Conservation (phyloP, 30 jellyfish, hydroid and myxozoan genomes). For the Rhopilema esculentum region DNA sequence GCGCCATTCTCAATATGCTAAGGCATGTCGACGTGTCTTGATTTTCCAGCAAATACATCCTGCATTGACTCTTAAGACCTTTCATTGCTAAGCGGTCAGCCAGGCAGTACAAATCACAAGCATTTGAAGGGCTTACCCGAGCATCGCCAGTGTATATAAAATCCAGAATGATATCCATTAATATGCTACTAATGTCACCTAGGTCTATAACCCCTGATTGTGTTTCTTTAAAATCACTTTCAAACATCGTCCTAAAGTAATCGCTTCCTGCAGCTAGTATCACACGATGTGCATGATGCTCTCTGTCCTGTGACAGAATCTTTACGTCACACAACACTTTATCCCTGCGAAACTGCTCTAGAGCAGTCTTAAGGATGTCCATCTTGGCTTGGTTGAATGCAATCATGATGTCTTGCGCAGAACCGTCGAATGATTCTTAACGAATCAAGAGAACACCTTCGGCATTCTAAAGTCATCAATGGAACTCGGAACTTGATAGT, state of each 20-base stretch:
- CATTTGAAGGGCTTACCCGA: constrained; percentile 48
- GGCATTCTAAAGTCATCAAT: background rate
- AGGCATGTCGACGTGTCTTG: constrained; percentile 63
- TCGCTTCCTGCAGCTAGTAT: constrained; percentile 70
- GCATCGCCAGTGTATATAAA: constrained; percentile 66
- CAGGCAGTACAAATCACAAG: constrained; percentile 64
- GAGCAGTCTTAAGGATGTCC: constrained; percentile 43
- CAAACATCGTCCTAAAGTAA: constrained; percentile 64
- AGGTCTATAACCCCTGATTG: constrained; percentile 62
- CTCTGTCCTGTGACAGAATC: constrained; percentile 40
- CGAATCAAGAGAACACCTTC: background rate
- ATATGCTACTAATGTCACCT: constrained; percentile 54
- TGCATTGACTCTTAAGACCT: constrained; percentile 47
- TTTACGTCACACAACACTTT: constrained; percentile 62
- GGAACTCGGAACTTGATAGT: background rate
- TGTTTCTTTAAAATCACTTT: constrained; percentile 54
- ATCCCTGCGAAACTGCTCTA: constrained; percentile 49
- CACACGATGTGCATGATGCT: constrained; percentile 71
- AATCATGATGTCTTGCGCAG: background rate
- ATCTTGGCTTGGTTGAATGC: constrained; percentile 1
- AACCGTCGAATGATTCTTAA: background rate
- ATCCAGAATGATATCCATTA: constrained; percentile 46
- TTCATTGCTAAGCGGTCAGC: constrained; percentile 81
- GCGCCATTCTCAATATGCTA: constrained; percentile 55
- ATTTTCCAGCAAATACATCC: constrained; percentile 29